Base-by-base conservation (phyloP, 2,113 vertebrate species). In the Mola mola region DNA sequence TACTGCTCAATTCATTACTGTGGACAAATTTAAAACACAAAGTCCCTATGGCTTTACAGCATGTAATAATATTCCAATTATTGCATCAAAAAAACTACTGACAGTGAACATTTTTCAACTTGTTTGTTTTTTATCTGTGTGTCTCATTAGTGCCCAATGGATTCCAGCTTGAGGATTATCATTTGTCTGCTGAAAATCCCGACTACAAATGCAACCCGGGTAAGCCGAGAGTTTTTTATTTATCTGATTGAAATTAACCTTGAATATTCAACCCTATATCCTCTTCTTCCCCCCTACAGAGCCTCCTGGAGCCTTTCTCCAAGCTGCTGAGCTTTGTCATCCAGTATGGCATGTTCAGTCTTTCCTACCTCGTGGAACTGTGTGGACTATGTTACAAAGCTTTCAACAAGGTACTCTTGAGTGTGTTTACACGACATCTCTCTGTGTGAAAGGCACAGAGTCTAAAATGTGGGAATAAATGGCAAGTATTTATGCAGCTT, bases 151-250 rank as follows among this genome's bases (percentile, higher is more conserved):
- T 98, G 96, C 90, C 96, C 94, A 67, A 92, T 98, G 89, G 97
- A 99, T 88, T 98, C 97, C 63, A 95, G 96, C 75, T 88, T 99
- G 82, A 95, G 97, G 86, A 98, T 98, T 79, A 98, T 99, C 91
- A 96, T 98, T 87, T 98, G 97, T 81, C 90, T 99, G 69, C 86
- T 99, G 88, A 98, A 99, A 93, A 99, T 99, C 76, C 96, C 97
- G 10, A 94, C 95, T 20, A 93, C 93, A 36, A 98, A 95, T 87
- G 95, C 96, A 72, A 95, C 95, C 50, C 91, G 97, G 92, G 97
- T 99, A 92, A 92, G 93, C 87, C 65, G 43, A 42, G 53, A 36
- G 34, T 41, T 59, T 66, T 31, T 8, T n/a, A n/a, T n/a, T n/a
- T n/a, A n/a, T n/a, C n/a, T n/a, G n/a, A n/a, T n/a, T n/a, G 1